A percentile compares a stretch with the other conserved stretches of the same genome.
These are phyloP conservation scores for Chelon labrosus DNA, from an alignment of 2,797 vertebrate species.

Conservation along the genomic window DNA sequence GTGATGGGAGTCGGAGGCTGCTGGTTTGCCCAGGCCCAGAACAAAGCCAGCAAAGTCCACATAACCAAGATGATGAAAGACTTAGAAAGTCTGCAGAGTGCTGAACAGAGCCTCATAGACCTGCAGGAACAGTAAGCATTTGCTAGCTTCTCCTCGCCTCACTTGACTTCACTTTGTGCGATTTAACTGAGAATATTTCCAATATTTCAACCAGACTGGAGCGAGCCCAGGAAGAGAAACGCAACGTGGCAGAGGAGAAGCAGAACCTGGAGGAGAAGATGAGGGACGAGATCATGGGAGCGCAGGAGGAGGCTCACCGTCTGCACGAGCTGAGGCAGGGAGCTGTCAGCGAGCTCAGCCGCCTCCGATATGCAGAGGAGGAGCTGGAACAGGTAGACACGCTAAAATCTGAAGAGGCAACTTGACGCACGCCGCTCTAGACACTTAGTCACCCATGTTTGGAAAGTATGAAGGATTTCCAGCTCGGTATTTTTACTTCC, in stretches of 20 bases:
- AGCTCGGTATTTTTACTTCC: too few species aligned
- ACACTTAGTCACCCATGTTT: not conserved
- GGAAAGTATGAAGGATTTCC: not conserved
- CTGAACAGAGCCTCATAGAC: slow-evolving; percentile 94
- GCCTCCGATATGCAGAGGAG: slow-evolving; percentile 97
- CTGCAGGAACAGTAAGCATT: slow-evolving; percentile 93
- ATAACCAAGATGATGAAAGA: slow-evolving; percentile 99
- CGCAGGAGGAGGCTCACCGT: slow-evolving; percentile 95
- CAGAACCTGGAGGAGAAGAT: slow-evolving; percentile 97
- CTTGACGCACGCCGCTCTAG: not conserved
- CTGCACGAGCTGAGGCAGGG: slow-evolving; percentile 92
- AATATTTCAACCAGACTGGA: slow-evolving; percentile 87
- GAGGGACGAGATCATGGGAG: slow-evolving; percentile 97
- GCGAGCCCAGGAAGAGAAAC: slow-evolving; percentile 96
- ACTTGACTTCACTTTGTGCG: not conserved
- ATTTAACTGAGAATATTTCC: not conserved
- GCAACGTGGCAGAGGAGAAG: slow-evolving; percentile 97
- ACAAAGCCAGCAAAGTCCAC: slow-evolving; percentile 94
- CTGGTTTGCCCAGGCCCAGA: slow-evolving; percentile 97
- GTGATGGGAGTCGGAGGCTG: slow-evolving; percentile 97
- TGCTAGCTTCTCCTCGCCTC: not conserved
- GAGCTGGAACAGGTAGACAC: slow-evolving; percentile 92
- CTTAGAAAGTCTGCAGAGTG: slow-evolving; percentile 95
- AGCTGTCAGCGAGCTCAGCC: slow-evolving; percentile 93
- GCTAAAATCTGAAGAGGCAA: not conserved